Evolutionary conservation across 1,140 invertebrate genomes (phyloP).

Genomic region (Magallana gigas): DNA sequence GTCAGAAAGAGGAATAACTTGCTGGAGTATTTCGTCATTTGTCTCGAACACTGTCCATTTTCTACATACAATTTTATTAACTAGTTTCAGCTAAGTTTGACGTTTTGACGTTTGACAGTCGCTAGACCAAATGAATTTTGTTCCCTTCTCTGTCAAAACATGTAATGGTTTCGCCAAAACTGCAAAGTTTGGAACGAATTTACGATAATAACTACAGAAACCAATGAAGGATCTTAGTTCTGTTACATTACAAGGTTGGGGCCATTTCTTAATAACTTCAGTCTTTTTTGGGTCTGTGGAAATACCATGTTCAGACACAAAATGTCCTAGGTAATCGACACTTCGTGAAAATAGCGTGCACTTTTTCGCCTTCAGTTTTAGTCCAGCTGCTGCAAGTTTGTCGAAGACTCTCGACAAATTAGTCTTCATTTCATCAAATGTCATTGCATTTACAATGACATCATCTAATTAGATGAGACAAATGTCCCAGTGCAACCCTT

Average conservation of each 20-base stretch:
- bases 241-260: not conserved
- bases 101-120: too few relatives aligned
- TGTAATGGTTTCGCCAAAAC: constrained; percentile 12
- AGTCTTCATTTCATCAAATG: constrained; percentile 39
- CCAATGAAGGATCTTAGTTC: too few relatives aligned
- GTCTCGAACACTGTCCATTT: too few relatives aligned
- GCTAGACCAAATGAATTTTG: too few relatives aligned
- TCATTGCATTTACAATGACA: constrained; percentile 48
- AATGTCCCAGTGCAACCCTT: constrained; percentile 57
- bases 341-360: constrained; percentile 19
- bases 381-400: constrained; percentile 11
- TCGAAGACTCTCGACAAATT: constrained; percentile 36
- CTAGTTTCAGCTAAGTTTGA: too few relatives aligned
- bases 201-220: constrained; percentile 47
- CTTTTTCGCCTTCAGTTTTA: constrained; percentile 19
- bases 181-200: constrained; percentile 29
- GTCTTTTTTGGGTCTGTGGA: too few relatives aligned
- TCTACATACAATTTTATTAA: too few relatives aligned
- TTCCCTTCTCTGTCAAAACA: constrained; percentile 43
- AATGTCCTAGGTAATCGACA: constrained; percentile 34
- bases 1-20: too few relatives aligned
- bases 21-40: too few relatives aligned
- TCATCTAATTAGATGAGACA: constrained; percentile 59
- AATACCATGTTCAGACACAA: too few relatives aligned
- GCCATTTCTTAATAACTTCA: not conserved